Base-by-base conservation (phyloP, 2,888 invertebrate species). In the Scrobipalpa costella region DNA sequence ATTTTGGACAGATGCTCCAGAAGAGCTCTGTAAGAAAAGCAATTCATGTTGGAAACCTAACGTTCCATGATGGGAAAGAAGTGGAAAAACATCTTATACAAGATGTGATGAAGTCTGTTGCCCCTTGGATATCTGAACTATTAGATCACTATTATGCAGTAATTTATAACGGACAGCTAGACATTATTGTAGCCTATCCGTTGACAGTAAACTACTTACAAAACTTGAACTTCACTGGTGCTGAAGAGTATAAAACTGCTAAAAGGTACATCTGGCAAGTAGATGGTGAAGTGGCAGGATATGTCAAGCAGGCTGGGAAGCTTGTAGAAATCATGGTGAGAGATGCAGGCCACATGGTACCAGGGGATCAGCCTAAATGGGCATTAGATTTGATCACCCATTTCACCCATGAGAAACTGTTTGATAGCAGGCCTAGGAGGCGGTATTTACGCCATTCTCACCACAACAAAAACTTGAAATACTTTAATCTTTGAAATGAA, bases 171-270 rank as follows among this genome's bases (percentile, higher is more conserved):
- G 98, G 98, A 0, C 98, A 98, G 78, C 81, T 98, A 68, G 98
- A 98, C 81, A 95, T 98, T 13, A 97, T 98, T 68, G 96, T 98
- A 0, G 97, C 97, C 0, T 97, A 97, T 84, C 97, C 97, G 0
- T 79, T 97, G 60, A 98, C 98, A 0, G 93, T 95, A 19, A 95
- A 95, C 78, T 97, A 96, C 81, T 85, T 98, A 36, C 91, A 93
- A 68, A 92, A 94, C 61, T 88, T 97, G 0, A 92, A 94, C 55
- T 97, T 97, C 88, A 92, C 88, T 21, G 94, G 93, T 0, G 88
- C 94, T 0, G 92, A 92, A 2, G 90, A 93, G 1, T 97, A 96
- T 81, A 94, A 93, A 73, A 89, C 85, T 0, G 95, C 96, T 0
- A 86, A 90, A 55, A 92, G 96, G 49, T 91, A 93, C 66, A 87